Conservation (phyloP, 1,140 invertebrate species). For the Trichonephila inaurata region DNA sequence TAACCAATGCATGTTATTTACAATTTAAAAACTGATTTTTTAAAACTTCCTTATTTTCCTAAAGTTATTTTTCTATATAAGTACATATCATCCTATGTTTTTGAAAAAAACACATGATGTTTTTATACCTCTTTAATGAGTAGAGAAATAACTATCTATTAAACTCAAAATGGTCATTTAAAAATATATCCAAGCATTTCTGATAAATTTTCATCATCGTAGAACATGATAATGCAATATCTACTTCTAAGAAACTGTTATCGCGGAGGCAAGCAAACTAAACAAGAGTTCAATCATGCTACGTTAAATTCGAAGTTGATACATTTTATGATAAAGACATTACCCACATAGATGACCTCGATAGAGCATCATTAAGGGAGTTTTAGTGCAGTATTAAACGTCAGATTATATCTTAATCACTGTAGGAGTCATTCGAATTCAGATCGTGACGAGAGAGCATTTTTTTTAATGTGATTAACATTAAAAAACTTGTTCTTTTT, state of each 20-base stretch:
- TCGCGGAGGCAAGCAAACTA: neutral
- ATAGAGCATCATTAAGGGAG: neutral
- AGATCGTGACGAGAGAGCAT: too few species aligned
- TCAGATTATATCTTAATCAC: neutral
- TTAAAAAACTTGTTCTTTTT: too few species aligned
- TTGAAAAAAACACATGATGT: neutral
- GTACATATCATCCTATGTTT: too few species aligned
- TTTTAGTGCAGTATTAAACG: neutral
- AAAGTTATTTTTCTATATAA: too few species aligned
- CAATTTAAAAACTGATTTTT: too few species aligned
- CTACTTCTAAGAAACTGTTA: neutral
- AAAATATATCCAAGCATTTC: neutral
- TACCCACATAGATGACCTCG: constrained; percentile 15
- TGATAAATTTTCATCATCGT: constrained; percentile 38
- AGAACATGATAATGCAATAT: neutral
- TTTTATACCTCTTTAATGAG: neutral
- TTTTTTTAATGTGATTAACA: too few species aligned
- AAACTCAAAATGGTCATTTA: neutral
- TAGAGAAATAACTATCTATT: neutral
- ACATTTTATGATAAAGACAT: constrained; percentile 33
- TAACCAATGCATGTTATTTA: too few species aligned
- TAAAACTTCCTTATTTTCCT: too few species aligned
- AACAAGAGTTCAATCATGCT: neutral
- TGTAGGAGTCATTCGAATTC: neutral
- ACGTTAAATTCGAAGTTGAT: neutral